Base-by-base conservation (phyloP, 2,113 vertebrate genomes). In the Seriola quinqueradiata region DNA sequence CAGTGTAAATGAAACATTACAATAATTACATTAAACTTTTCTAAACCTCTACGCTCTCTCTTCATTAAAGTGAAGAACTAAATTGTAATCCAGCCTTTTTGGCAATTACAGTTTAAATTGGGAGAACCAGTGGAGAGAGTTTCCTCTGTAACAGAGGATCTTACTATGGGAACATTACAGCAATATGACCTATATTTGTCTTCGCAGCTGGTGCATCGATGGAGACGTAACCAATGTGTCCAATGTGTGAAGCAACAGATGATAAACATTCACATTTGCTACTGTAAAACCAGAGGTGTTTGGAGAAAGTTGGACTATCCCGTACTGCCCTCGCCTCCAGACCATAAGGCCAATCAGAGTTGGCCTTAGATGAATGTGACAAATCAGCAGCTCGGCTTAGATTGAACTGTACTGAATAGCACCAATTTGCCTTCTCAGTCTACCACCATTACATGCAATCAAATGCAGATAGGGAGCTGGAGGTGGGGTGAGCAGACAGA, bases 381-480 rank as follows among this genome's bases (percentile, higher is more conserved):
- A 88, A 92, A 92, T 92, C 91, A 93, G 86, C 65, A 60, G 79
- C 73, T 74, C 50, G 19, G 79, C 82, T 81, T 4, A 71, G 85
- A 82, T 65, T 83, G 81, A 88, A 87, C 87, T 52, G 54, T 38
- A 61, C 78, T 93, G 89, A 93, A 93, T 88, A 84, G 87, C 74
- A 81, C 75, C 91, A 92, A 91, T 94, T 93, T 94, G 75, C 88
- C 79, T 79, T 89, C 79, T 83, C 88, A 77, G 83, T 92, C 86
- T 83, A 58, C 79, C 58, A 76, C 88, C 88, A 92, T 93, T 91
- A 93, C 75, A 83, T 14, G 89, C 89, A 91, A 94, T 93, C 92
- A 94, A 86, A 92, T 69, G 90, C 73, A 89, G 83, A 90, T 81
- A 70, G 83, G 75, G 75, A 83, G 75, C 60, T 16, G 69, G 77